A percentile compares a stretch with the other conserved stretches of the same genome.
These are phyloP conservation scores for Macrotis lagotis DNA, from an alignment of 2,113 vertebrate genomes.

Conservation along the genomic window DNA sequence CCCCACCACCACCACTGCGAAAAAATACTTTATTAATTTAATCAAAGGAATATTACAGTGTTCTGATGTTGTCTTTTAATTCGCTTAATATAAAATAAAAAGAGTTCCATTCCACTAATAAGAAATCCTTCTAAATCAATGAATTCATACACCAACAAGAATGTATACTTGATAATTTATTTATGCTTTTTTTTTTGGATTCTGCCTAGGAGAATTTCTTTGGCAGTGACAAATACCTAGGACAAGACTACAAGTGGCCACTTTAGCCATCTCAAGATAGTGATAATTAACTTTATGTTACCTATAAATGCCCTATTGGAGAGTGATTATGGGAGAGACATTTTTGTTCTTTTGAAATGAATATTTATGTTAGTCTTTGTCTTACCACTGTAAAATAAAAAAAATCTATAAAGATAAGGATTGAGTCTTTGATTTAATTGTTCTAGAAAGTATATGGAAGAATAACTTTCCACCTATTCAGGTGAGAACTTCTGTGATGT, in stretches of 20 bases:
- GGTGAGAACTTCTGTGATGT: background rate
- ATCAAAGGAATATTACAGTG: background rate
- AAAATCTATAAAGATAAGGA: background rate
- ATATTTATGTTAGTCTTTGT: background rate
- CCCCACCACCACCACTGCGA: background rate
- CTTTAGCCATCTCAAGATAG: background rate
- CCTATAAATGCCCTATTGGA: background rate
- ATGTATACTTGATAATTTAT: background rate
- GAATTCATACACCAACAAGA: background rate
- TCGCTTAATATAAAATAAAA: background rate
- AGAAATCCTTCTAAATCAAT: background rate
- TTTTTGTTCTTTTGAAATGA: background rate
- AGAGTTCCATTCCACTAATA: background rate
- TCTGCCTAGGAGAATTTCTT: background rate
- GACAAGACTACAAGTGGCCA: background rate
- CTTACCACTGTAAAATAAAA: too few relatives aligned
- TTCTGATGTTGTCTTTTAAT: background rate
- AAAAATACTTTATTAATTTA: background rate
- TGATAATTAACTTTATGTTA: background rate
- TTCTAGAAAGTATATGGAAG: background rate
- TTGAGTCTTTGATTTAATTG: background rate
- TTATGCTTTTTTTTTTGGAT: background rate
- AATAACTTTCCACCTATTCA: background rate
- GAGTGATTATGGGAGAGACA: background rate
- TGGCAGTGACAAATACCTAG: too few relatives aligned